Evolutionary conservation across 2,888 invertebrate species (phyloP).

Genomic region (Diaprepes abbreviatus): DNA sequence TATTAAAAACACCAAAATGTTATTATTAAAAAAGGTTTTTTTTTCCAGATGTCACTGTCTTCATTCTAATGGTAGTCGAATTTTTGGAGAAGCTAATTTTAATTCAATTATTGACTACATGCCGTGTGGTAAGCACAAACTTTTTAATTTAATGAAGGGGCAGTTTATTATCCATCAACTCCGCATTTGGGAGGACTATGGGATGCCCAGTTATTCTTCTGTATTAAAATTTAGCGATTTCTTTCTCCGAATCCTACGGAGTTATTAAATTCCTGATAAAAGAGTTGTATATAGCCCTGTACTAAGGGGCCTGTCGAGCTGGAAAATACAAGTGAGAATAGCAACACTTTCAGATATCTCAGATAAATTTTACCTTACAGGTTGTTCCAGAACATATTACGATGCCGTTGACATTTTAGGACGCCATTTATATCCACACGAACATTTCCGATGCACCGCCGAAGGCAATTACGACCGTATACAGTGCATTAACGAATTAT

Average conservation of each 20-base stretch:
- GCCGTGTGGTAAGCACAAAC: slow-evolving; percentile 51
- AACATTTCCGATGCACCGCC: slow-evolving; percentile 72
- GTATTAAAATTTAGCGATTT: too few relatives aligned
- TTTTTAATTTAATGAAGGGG: background rate
- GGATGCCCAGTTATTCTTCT: too few relatives aligned
- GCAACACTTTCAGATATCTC: too few relatives aligned
- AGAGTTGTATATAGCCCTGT: too few relatives aligned
- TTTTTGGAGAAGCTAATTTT: slow-evolving; percentile 77
- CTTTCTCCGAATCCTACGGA: too few relatives aligned
- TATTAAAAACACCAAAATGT: slow-evolving; percentile 3
- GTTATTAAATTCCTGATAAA: too few relatives aligned
- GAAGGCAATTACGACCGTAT: slow-evolving; percentile 79
- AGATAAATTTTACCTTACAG: slow-evolving; percentile 66
- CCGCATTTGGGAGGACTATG: too few relatives aligned
- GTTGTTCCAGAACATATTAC: slow-evolving; percentile 73
- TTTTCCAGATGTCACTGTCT: slow-evolving; percentile 76
- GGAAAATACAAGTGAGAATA: too few relatives aligned
- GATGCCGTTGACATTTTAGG: slow-evolving; percentile 67
- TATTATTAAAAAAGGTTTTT: background rate
- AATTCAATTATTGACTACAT: slow-evolving; percentile 58
- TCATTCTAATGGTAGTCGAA: slow-evolving; percentile 73
- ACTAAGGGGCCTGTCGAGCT: too few relatives aligned
- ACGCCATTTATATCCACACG: slow-evolving; percentile 61
- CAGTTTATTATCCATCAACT: too few relatives aligned
- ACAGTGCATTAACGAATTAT: slow-evolving; percentile 74